Percentiles rank a stretch among this genome's conserved stretches.
These are phyloP conservation scores for Apus apus DNA, from an alignment of 2,113 vertebrate species.

Conservation along the genomic window DNA sequence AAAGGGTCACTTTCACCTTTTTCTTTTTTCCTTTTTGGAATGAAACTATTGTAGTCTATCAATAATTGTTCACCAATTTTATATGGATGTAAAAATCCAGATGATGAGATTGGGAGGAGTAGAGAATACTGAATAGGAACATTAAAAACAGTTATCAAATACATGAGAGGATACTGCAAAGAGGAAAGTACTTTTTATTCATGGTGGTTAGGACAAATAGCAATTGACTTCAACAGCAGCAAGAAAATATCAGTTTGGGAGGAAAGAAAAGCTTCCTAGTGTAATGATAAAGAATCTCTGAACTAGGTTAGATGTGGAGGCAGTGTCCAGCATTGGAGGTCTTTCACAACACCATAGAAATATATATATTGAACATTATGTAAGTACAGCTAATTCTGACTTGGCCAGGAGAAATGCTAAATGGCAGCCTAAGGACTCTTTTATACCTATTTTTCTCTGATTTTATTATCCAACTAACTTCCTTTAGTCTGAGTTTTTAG, in stretches of 20 bases:
- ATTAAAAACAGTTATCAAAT: not conserved
- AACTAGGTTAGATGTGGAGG: not conserved
- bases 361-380: not conserved
- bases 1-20: not conserved
- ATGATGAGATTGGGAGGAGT: too few relatives aligned
- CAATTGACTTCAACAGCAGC: not conserved
- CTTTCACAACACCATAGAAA: not conserved
- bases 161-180: not conserved
- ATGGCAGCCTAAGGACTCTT: not conserved
- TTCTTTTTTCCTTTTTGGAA: not conserved
- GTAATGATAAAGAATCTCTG: not conserved
- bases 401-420: not conserved
- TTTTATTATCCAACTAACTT: not conserved
- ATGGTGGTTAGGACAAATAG: not conserved
- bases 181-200: not conserved
- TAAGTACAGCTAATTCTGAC: not conserved
- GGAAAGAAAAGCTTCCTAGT: not conserved
- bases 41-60: not conserved
- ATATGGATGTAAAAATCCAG: not conserved
- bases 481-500: not conserved
- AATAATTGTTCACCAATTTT: not conserved
- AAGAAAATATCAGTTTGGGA: not conserved
- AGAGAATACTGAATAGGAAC: not conserved
- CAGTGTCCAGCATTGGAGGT: not conserved
- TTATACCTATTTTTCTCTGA: not conserved